Evolutionary conservation across 2,888 invertebrate species (phyloP).

Genomic region (Andrena bicolor): DNA sequence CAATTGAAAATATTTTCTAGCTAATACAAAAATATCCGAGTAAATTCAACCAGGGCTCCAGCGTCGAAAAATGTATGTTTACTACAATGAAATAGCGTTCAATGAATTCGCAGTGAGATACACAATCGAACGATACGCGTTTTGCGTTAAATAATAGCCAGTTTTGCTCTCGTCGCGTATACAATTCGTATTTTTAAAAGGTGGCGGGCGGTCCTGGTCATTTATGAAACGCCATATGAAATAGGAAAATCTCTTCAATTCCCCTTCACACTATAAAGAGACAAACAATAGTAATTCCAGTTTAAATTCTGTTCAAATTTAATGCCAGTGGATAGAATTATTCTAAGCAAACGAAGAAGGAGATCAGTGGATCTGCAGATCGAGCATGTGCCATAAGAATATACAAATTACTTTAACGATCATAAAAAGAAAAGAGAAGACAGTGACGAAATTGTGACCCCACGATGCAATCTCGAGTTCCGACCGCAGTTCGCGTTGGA

Average conservation of each 20-base stretch:
- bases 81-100: slow-evolving; percentile 1
- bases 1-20: slow-evolving; percentile 18
- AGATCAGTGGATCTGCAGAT: too few relatives aligned
- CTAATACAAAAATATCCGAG: not conserved
- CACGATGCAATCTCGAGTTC: too few relatives aligned
- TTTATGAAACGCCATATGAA: not conserved
- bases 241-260: not conserved
- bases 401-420: too few relatives aligned
- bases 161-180: not conserved
- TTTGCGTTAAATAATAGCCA: slow-evolving; percentile 15
- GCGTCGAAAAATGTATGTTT: not conserved
- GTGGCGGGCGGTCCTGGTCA: not conserved
- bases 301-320: not conserved
- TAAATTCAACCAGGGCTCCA: not conserved
- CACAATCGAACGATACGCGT: slow-evolving; percentile 13
- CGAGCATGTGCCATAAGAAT: too few relatives aligned
- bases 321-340: too few relatives aligned
- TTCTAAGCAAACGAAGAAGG: too few relatives aligned
- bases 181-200: slow-evolving; percentile 2
- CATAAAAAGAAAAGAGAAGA: not conserved
- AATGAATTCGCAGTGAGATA: slow-evolving; percentile 3
- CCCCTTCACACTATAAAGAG: not conserved
- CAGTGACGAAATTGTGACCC: not conserved
- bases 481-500: too few relatives aligned
- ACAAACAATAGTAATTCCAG: not conserved